Conservation (phyloP, 2,797 vertebrate species). For the Melopsittacus undulatus region DNA sequence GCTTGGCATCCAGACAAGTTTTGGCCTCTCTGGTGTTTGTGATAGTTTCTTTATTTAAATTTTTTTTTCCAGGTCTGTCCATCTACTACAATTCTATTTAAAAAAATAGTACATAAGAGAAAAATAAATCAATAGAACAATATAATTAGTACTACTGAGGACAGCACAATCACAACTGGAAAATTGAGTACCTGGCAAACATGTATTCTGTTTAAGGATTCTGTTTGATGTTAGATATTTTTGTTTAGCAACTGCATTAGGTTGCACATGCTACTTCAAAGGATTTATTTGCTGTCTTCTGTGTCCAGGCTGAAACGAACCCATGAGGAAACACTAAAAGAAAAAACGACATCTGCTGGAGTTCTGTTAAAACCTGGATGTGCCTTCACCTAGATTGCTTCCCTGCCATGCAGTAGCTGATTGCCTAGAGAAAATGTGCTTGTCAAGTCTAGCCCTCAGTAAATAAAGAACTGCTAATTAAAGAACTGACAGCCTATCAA, state of each 20-base stretch:
- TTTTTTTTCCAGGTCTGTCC: not conserved
- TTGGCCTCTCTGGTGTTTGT: not conserved
- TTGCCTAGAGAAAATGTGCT: not conserved
- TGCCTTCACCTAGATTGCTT: not conserved
- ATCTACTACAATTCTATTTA: not conserved
- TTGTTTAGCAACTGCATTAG: not conserved
- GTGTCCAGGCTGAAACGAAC: not conserved
- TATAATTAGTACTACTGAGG: not conserved
- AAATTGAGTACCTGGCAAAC: not conserved
- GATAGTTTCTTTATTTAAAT: not conserved
- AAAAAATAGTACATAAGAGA: not conserved
- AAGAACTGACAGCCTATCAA: not conserved
- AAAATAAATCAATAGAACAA: not conserved
- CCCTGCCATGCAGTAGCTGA: not conserved
- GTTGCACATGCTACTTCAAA: not conserved
- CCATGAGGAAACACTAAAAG: not conserved
- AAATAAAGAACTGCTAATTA: not conserved
- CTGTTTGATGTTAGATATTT: not conserved
- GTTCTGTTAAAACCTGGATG: not conserved
- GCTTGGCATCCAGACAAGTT: not conserved
- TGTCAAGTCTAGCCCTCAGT: not conserved
- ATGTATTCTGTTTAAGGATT: not conserved
- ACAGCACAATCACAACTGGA: not conserved
- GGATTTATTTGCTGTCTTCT: not conserved
- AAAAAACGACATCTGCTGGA: not conserved